Percentiles rank a stretch among this genome's conserved stretches.
Evolutionary conservation across 1,140 invertebrate species (phyloP).

Genomic region (Ceratina calcarata): DNA sequence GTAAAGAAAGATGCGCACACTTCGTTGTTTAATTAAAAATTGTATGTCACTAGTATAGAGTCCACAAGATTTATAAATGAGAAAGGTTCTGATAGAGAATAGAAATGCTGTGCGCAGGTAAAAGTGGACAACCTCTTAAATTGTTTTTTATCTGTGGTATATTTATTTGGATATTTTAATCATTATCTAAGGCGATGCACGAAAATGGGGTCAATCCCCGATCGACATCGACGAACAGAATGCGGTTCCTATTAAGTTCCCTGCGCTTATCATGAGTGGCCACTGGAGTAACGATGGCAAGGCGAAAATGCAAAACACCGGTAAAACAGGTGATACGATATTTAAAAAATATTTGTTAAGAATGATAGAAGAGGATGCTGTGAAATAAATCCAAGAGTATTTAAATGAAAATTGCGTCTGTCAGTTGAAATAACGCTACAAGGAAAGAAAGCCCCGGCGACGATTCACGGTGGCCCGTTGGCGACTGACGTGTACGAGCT

Average conservation of each 20-base stretch:
- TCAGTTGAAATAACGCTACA: slow-evolving; percentile 35
- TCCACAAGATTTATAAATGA: background rate
- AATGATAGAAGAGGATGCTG: background rate
- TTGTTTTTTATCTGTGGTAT: background rate
- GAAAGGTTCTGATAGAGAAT: background rate
- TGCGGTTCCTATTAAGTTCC: slow-evolving; percentile 20
- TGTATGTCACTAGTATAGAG: too few species aligned
- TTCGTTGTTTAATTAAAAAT: background rate
- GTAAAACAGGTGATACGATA: slow-evolving; percentile 28
- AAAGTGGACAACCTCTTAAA: background rate
- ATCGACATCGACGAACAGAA: slow-evolving; percentile 42
- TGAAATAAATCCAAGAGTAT: background rate
- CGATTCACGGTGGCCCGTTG: slow-evolving; percentile 73
- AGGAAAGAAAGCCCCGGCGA: slow-evolving; percentile 22
- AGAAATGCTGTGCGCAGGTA: slow-evolving; percentile 43
- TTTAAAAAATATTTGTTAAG: background rate
- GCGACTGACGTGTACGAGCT: slow-evolving; percentile 77
- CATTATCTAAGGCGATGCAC: slow-evolving; percentile 31
- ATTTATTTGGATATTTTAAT: too few species aligned
- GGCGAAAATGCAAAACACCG: slow-evolving; percentile 39
- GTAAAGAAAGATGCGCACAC: too few species aligned
- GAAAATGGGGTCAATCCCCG: slow-evolving; percentile 48
- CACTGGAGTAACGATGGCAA: slow-evolving; percentile 47
- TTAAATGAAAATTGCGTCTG: background rate
- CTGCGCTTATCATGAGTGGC: slow-evolving; percentile 49